phyloP scores from a whole-genome alignment of 2,888 invertebrate genomes.

The Trichogramma evanescens region DNA sequence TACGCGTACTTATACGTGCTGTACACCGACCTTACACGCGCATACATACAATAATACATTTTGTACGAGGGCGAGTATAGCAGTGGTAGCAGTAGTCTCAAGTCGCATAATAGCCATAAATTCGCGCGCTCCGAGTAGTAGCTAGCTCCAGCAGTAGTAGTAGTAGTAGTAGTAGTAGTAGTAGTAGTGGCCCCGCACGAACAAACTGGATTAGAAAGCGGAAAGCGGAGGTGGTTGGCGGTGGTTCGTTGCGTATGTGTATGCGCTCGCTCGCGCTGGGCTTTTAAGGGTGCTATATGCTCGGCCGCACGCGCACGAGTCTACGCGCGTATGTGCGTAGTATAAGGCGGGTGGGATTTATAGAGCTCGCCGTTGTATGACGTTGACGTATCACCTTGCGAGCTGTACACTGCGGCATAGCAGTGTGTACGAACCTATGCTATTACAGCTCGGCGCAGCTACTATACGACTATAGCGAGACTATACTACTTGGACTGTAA shows the following conservation, averaged over 20 bases:
- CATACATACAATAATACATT: no score
- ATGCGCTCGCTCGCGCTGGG: not conserved
- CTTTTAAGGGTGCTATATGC: not conserved
- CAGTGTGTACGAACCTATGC: conserved; percentile 28
- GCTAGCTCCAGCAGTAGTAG: not conserved
- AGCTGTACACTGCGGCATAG: conserved; percentile 22
- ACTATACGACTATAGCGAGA: no score
- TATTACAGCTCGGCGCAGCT: conserved; percentile 20
- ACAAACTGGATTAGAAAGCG: conserved; percentile 18
- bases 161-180: no score
- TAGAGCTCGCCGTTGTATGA: conserved; percentile 35
- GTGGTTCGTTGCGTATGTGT: no score
- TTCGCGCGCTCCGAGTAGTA: conserved; percentile 2
- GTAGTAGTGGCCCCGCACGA: not conserved
- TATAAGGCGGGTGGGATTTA: conserved; percentile 35
- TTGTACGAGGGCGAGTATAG: not conserved
- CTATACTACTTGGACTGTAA: no score
- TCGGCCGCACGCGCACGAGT: not conserved
- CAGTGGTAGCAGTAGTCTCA: not conserved
- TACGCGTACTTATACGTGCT: no score
- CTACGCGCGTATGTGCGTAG: not conserved
- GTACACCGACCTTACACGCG: no score
- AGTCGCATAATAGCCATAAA: conserved; percentile 11
- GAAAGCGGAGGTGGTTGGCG: not conserved
- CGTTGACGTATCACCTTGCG: conserved; percentile 39